Base-by-base conservation (phyloP, 2,113 vertebrate species). In the Caretta caretta region DNA sequence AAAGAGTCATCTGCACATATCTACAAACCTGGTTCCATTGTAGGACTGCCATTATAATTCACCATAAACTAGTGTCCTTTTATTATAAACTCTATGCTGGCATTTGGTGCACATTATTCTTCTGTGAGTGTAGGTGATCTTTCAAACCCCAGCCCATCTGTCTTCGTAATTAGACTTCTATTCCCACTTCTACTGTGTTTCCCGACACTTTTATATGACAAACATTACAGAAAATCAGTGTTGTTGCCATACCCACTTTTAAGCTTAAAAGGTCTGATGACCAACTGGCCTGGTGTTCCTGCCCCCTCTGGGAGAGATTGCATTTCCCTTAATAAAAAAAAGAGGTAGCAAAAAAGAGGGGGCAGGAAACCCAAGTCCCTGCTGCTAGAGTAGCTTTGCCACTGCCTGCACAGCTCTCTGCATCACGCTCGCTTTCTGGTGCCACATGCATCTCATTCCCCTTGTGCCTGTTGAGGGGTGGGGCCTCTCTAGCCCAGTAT, bases 41-140 rank as follows among this genome's bases (percentile, higher is more conserved):
- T 84, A 84, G 90, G 94, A 29, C 48, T 88, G 4, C 14, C 65
- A 4, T 76, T 87, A 80, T 53, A 90, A 81, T 11, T 7, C 46
- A 62, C 8, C 29, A 6, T 51, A 29, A 38, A 87, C 57, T 53
- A 87, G 75, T 62, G 89, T 24, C 35, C 59, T 49, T 80, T 16
- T 90, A 83, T 38, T 0, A 3, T 49, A 75, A 92, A 53, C 3
- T 29, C 17, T 29, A 80, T 72, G 69, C 54, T 6, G 62, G 16
- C 1, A 22, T 9, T 80, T 86, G 4, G 8, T 51, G 42, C 38
- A 50, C 0, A 2, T 3, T 62, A 16, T 6, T 62, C 78, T 79
- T 86, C 90, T n/a, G 3, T 82, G 17, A 50, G n/a, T 20, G 59
- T 50, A 48, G 81, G 4, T 84, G 20, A 48, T 8, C 42, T 35